Evolutionary conservation across 1,140 invertebrate species (phyloP).

Genomic region (Bombus soroeensis): DNA sequence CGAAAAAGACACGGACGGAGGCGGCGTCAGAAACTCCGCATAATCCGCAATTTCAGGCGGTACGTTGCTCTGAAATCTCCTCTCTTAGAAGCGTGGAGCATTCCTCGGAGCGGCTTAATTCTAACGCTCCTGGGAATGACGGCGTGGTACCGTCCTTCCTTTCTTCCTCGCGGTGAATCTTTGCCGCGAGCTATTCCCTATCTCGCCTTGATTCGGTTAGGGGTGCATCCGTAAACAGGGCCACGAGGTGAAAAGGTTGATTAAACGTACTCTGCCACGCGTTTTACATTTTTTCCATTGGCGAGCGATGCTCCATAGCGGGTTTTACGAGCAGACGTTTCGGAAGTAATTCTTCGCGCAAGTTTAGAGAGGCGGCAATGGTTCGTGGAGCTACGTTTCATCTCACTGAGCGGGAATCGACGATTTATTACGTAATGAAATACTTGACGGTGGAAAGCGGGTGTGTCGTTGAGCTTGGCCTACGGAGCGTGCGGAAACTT

Average conservation of each 20-base stretch:
- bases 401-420: conserved; percentile 12
- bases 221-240: not conserved
- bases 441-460: conserved; percentile 50
- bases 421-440: conserved; percentile 55
- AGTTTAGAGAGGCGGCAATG: no score
- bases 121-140: conserved; percentile 51
- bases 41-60: conserved; percentile 70
- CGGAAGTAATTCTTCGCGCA: not conserved
- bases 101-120: conserved; percentile 61
- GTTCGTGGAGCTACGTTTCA: conserved; percentile 11
- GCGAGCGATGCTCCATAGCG: not conserved
- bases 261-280: not conserved
- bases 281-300: not conserved
- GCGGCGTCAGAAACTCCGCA: conserved; percentile 39
- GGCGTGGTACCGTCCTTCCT: no score
- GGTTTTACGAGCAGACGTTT: no score
- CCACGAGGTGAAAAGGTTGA: not conserved
- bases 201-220: not conserved
- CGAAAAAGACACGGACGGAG: conserved; percentile 46
- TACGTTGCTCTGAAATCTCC: conserved; percentile 64
- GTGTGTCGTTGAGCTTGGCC: conserved; percentile 24
- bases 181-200: not conserved
- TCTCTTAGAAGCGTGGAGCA: conserved; percentile 26
- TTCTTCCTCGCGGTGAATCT: not conserved
- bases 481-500: conserved; percentile 48